These are phyloP conservation scores for Dolichoris vasculosae DNA, from an alignment of 1,140 invertebrate species.

Conservation along the genomic window DNA sequence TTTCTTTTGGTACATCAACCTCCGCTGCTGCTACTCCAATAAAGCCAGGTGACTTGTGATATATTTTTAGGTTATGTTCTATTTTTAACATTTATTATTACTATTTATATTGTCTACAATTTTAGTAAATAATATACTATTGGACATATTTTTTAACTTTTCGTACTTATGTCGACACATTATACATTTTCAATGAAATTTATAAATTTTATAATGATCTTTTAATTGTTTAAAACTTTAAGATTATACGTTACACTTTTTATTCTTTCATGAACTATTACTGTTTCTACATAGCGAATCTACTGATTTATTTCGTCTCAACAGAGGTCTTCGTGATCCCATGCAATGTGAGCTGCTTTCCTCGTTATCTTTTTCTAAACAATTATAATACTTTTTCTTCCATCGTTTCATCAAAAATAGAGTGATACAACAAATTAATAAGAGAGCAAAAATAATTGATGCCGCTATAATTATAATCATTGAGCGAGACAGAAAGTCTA, in stretches of 20 bases:
- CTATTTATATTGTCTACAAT: not conserved
- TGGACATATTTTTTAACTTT: no score
- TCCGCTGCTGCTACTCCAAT: conserved; percentile 64
- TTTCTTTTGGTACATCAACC: conserved; percentile 64
- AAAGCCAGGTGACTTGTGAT: conserved; percentile 64
- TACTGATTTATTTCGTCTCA: conserved; percentile 58
- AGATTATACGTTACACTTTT: no score
- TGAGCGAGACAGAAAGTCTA: conserved; percentile 35
- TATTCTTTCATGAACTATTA: conserved; percentile 23
- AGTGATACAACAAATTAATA: conserved; percentile 64
- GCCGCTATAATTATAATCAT: conserved; percentile 56
- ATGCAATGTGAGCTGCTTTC: conserved; percentile 41
- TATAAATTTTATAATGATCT: no score
- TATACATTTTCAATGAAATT: no score
- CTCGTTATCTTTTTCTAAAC: conserved; percentile 62
- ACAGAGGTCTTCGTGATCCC: conserved; percentile 64
- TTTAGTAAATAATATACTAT: not conserved
- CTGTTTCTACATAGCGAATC: conserved; percentile 37
- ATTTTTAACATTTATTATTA: conserved; percentile 14
- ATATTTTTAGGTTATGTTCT: conserved; percentile 59
- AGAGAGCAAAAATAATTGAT: conserved; percentile 53
- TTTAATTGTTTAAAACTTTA: no score
- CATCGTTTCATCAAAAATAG: conserved; percentile 60
- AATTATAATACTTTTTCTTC: conserved; percentile 59
- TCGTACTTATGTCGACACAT: no score